Evolutionary conservation across 92 coral and sea anemone genomes (phyloP), one percentile per base, ranked within the genome.

Genomic region (Metridium senile): DNA sequence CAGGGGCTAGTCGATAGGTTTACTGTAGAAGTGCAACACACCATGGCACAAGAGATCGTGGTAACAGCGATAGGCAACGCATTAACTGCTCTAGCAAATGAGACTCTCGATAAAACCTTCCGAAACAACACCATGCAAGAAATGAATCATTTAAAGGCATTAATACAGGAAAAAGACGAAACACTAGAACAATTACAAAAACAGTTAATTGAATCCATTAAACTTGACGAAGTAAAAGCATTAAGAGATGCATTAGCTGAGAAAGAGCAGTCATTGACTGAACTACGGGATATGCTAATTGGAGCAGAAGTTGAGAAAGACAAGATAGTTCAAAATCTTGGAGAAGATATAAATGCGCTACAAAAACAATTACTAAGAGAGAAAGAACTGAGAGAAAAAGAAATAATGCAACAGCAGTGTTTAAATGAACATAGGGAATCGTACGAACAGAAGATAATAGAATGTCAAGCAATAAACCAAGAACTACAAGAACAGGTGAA

Each of bases 1-100:
- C 78, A 73, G 57, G 68, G 56, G 57, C 68, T 20, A 18, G 66
- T 29, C 53, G 66, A 33, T 49, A 72, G 77, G 29, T 72, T 32
- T 8, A 34, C 67, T 10, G 33, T 17, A 21, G 68, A 73, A 33
- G 23, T 35, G 22, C 65, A 57, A 30, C 67, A 39, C 23, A 73
- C 30, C 23, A 58, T 30, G 9, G 78, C 68, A 25, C 67, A 53
- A 57, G 56, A 20, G 33, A 73, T 73, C 23, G 68, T 58, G 1
- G 78, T 56, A 53, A 57, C 56, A 32, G 25, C 78, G 0, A 58
- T 32, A 11, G 33, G 49, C n/a, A 29, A 73, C 21, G 78, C 78
- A 16, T 17, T 35, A 21, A 25, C 47, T 3, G 68, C 35, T 32
- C 25, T 73, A 33, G 68, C 78, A 58, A 57, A 32, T 34, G 78